Evolutionary conservation across 2,797 vertebrate species (phyloP).

Genomic region (Scolopax rusticola): DNA sequence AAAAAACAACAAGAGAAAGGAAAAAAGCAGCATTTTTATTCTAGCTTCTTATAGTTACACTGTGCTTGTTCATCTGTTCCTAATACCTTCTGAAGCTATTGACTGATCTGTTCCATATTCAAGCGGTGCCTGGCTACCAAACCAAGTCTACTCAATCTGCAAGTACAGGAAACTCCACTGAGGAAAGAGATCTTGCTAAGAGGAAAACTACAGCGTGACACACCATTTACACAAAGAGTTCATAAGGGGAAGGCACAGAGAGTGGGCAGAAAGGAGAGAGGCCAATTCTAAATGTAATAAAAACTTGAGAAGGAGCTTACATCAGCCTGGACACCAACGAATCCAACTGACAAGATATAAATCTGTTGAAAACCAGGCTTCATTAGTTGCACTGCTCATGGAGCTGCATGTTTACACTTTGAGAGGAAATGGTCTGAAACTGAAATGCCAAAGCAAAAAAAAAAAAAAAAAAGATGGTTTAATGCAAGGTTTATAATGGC

Average conservation of each 20-base stretch:
- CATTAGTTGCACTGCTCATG: conserved; percentile 9
- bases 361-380: neutral
- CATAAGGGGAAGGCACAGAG: rapidly evolving
- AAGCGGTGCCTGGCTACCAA: no score
- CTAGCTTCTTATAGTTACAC: neutral
- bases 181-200: neutral
- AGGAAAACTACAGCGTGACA: neutral
- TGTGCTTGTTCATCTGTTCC: neutral
- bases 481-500: neutral
- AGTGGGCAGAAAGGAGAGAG: neutral
- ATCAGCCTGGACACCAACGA: neutral
- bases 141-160: neutral
- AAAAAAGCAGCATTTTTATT: neutral
- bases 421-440: conserved; percentile 29
- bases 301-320: neutral
- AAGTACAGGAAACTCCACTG: neutral
- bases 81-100: neutral
- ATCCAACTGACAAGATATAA: neutral
- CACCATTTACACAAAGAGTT: neutral
- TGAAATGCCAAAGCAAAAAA: conserved; percentile 4
- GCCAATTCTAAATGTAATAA: neutral
- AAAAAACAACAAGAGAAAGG: neutral
- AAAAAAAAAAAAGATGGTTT: neutral
- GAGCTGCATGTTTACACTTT: conserved; percentile 16
- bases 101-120: neutral